Evolutionary conservation across 1,140 invertebrate genomes (phyloP), one percentile per base, ranked within the genome.

Genomic region (Aplysia californica): DNA sequence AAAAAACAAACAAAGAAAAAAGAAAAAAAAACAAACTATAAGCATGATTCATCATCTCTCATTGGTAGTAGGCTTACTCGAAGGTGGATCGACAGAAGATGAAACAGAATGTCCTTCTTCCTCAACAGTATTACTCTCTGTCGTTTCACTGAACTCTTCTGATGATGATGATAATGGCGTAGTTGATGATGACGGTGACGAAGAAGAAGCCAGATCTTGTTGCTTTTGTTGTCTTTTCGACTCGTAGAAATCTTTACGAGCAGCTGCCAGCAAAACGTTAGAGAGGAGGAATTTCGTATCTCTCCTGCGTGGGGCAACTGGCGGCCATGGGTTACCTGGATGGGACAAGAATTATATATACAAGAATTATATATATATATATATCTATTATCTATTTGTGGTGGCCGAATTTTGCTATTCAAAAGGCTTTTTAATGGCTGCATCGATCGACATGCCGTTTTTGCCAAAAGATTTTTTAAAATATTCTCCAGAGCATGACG

Each of bases 321-420:
- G 71, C 21, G 71, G 71, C 56, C 59, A 74, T 0, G 71, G 71
- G 38, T 74, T 74, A 39, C 71, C 71, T 74, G 50, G 2, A 59
- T n/a, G 5, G 33, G 23, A 31, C 36, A 33, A 56, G n/a, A 71
- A 55, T 10, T 66, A 15, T n/a, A 33, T 35, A 31, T 66, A 29
- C 23, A n/a, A 10, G 26, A 61, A 61, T 10, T 31, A 66, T n/a
- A 18, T 33, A 3, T 36, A 66, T 15, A 36, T 5, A 66, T 33
- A 10, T 33, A 18, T 66, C 5, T 33, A 66, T 29, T 33, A 33
- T 33, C 10, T 15, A 10, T 33, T 33, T 36, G 23, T 10, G 31
- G 35, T 5, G 10, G 15, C 18, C 3, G 36, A n/a, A 66, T 33
- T 33, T 5, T 6, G 18, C 5, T 66, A 6, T 3, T 33, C 10